Percentiles rank a stretch among this genome's conserved stretches.
These are phyloP conservation scores for Carpatolechia fugitivella DNA, from an alignment of 2,888 invertebrate genomes.

Conservation along the genomic window DNA sequence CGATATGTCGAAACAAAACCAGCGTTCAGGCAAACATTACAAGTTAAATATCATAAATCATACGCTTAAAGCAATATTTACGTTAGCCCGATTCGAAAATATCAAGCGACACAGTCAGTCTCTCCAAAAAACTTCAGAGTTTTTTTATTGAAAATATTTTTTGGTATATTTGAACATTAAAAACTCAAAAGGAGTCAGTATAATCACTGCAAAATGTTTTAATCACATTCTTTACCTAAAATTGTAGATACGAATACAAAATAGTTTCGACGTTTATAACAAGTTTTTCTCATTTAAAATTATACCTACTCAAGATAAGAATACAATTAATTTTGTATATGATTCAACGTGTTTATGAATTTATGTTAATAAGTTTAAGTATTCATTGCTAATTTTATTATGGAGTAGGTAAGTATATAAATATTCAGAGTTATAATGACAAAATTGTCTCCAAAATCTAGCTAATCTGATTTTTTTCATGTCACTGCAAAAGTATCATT, in stretches of 20 bases:
- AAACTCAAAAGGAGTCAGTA: not conserved
- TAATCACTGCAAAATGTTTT: not conserved
- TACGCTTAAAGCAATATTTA: conserved; percentile 57
- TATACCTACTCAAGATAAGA: too few species aligned
- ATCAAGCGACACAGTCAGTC: conserved; percentile 38
- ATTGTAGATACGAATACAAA: not conserved
- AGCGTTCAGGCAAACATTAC: conserved; percentile 42
- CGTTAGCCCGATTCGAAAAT: conserved; percentile 51
- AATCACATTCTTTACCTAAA: not conserved
- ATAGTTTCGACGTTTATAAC: not conserved
- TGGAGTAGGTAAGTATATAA: not conserved
- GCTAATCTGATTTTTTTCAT: not conserved
- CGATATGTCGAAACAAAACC: conserved; percentile 36
- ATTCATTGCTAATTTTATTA: not conserved
- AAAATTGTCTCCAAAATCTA: not conserved
- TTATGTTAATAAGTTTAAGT: too few species aligned
- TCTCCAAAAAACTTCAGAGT: conserved; percentile 22
- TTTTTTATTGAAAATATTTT: conserved; percentile 20
- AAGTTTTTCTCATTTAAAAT: conserved; percentile 24
- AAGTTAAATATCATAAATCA: conserved; percentile 63
- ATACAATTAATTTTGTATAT: too few species aligned
- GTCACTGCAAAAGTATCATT: not conserved
- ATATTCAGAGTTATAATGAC: not conserved
- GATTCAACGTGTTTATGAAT: too few species aligned
- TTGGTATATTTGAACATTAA: too few species aligned